Evolutionary conservation across 2,888 invertebrate species (phyloP), one percentile per base, ranked within the genome.

Genomic region (Aplocera efformata): DNA sequence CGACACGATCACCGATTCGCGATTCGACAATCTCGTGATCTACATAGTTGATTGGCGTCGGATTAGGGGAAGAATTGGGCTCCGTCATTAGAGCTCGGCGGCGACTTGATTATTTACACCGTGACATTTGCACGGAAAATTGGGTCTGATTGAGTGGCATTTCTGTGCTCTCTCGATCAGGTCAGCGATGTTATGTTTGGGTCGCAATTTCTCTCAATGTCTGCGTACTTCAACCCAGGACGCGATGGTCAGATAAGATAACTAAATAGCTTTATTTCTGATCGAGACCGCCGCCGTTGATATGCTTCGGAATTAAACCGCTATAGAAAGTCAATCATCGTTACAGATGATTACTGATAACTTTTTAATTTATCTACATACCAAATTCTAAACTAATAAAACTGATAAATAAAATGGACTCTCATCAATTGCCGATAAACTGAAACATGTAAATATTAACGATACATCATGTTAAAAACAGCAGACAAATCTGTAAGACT

Each of bases 1-100:
- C 84, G 85, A 79, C 76, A 74, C 71, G 66, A 72, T 66, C 79
- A 63, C 67, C 67, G 76, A 74, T 72, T 68, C 71, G 70, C 75
- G 69, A 73, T 75, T 76, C 75, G 75, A 70, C 77, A 72, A 81
- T 84, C 79, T 81, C 69, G 67, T 79, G 82, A 79, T 83, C 88
- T 78, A 86, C 79, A 83, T 84, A 75, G 73, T 68, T 78, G 85
- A 86, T 88, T 85, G 79, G 81, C 70, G 66, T 75, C 80, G 78
- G 79, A 79, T 86, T 79, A 75, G 67, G 72, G 65, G 61, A 63
- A 66, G 71, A 83, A 84, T 80, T 79, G 67, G 79, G 72, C 65
- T 77, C 61, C 59, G 37, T 48, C 42, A 43, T 54, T 52, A 43
- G 60, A 64, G 67, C 67, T 68, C 60, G 58, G 67, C 62, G 63